These are phyloP conservation scores for Anabacerthia variegaticeps DNA, from an alignment of 2,797 vertebrate genomes.

Conservation along the genomic window DNA sequence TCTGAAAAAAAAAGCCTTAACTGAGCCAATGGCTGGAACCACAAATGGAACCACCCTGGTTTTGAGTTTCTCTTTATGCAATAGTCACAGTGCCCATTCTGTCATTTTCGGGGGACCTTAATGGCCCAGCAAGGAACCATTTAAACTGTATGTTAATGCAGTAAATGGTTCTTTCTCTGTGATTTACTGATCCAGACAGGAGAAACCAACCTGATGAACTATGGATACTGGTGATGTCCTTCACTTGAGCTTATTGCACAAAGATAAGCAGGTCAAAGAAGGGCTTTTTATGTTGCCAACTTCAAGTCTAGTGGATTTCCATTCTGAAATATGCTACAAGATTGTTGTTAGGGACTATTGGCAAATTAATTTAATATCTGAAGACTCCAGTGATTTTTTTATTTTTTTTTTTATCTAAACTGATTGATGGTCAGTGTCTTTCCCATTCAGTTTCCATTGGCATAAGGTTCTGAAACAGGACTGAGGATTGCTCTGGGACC, in stretches of 20 bases:
- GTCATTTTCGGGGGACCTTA: neutral
- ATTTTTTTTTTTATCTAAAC: neutral
- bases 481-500: neutral
- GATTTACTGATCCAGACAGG: neutral
- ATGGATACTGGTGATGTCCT: fast-evolving
- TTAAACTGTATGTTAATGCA: neutral
- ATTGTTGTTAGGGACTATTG: neutral
- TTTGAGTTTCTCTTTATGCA: neutral
- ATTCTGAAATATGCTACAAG: neutral
- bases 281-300: neutral
- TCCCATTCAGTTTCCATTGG: neutral
- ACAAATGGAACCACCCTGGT: neutral
- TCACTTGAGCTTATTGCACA: neutral
- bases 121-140: neutral
- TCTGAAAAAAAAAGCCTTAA: neutral
- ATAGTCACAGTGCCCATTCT: neutral
- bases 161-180: neutral
- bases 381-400: neutral
- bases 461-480: neutral
- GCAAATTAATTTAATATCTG: neutral
- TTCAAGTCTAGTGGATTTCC: neutral
- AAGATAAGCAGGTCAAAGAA: neutral
- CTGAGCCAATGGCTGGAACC: neutral
- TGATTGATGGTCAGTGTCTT: neutral
- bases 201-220: neutral